Percentiles rank a stretch among this genome's conserved stretches.
Conservation (phyloP, 2,797 vertebrate genomes). For the Lacerta agilis region DNA sequence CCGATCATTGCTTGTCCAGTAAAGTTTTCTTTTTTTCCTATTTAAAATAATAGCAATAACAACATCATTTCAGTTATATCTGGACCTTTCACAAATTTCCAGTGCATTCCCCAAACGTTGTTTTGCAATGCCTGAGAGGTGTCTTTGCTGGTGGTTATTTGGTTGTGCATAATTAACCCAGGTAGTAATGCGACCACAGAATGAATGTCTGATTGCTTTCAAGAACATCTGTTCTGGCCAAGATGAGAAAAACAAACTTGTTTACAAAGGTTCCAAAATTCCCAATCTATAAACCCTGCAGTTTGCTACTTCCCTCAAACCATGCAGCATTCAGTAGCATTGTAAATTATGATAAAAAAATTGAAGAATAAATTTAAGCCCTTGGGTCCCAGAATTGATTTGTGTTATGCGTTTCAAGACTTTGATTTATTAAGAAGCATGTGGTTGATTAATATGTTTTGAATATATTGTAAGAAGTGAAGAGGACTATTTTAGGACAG, state of each 20-base stretch:
- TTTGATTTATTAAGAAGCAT: constrained; percentile 31
- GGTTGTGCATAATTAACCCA: constrained; percentile 42
- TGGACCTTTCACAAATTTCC: neutral
- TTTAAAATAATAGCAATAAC: constrained; percentile 4
- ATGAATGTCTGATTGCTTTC: constrained; percentile 15
- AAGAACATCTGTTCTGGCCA: constrained; percentile 10
- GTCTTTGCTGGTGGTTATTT: constrained; percentile 29
- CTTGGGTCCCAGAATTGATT: constrained; percentile 16
- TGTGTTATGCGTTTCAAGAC: constrained; percentile 1
- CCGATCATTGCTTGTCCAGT: constrained; percentile 20
- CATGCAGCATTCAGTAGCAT: constrained; percentile 4
- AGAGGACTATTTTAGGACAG: neutral
- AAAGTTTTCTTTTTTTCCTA: neutral
- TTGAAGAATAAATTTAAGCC: constrained; percentile 39
- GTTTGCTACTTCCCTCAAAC: constrained; percentile 31
- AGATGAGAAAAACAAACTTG: constrained; percentile 37
- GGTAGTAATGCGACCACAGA: constrained; percentile 15
- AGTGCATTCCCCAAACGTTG: neutral
- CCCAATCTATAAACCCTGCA: constrained; percentile 9
- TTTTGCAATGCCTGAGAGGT: neutral
- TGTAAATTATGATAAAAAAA: constrained; percentile 46
- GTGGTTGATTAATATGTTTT: constrained; percentile 19
- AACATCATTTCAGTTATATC: neutral
- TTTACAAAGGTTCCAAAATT: constrained; percentile 34
- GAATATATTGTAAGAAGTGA: constrained; percentile 36